Conservation (phyloP, 2,888 invertebrate species). For the Rhamnusium bicolor region DNA sequence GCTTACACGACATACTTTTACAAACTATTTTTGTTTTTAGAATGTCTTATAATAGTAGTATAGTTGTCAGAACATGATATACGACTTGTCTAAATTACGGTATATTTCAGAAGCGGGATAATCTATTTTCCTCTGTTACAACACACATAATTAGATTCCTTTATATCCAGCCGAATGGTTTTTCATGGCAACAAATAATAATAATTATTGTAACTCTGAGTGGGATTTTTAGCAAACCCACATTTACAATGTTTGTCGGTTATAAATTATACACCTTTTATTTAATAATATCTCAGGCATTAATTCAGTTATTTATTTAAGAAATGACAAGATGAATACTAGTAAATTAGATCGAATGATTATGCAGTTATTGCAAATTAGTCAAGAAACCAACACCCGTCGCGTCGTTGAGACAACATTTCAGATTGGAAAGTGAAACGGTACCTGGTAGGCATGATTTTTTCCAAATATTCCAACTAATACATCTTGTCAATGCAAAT, state of each 20-base stretch:
- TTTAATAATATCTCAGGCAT: slow-evolving; percentile 27
- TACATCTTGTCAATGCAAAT: slow-evolving; percentile 50
- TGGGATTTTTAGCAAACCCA: slow-evolving; percentile 30
- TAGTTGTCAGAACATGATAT: slow-evolving; percentile 1
- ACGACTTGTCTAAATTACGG: slow-evolving; percentile 10
- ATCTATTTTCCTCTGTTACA: slow-evolving; percentile 19
- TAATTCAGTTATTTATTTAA: slow-evolving; percentile 34
- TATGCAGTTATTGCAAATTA: slow-evolving; percentile 39
- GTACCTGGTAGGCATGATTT: slow-evolving; percentile 40
- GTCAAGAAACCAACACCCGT: slow-evolving; percentile 34
- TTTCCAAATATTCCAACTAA: slow-evolving; percentile 39
- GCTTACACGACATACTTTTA: neutral
- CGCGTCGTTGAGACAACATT: slow-evolving; percentile 34
- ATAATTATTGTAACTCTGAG: slow-evolving; percentile 14
- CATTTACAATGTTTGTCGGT: slow-evolving; percentile 14
- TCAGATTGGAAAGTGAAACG: slow-evolving; percentile 52
- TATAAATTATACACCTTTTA: slow-evolving; percentile 28
- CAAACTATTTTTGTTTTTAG: neutral
- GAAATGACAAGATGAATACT: slow-evolving; percentile 35
- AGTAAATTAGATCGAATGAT: slow-evolving; percentile 43
- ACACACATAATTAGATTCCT: slow-evolving; percentile 24
- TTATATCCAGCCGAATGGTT: slow-evolving; percentile 17
- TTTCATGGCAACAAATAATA: slow-evolving; percentile 21
- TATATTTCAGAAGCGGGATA: slow-evolving; percentile 19
- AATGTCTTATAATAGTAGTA: neutral